Percentiles rank a stretch among this genome's conserved stretches.
These are phyloP conservation scores for Ceyx melanurus DNA, from an alignment of 2,113 vertebrate genomes.

Conservation along the genomic window DNA sequence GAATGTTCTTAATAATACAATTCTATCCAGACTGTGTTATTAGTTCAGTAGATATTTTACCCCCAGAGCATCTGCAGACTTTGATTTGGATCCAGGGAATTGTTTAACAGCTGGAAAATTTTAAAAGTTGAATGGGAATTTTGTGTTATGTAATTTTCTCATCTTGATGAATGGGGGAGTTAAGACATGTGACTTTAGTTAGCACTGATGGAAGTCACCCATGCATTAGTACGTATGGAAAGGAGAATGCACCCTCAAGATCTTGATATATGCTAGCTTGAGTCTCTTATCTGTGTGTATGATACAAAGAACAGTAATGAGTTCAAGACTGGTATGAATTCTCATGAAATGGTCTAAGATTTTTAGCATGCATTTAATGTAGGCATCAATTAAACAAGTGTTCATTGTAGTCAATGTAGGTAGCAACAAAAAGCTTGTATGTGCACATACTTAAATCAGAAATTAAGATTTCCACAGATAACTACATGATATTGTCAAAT, in stretches of 20 bases:
- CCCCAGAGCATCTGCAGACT: slow-evolving; percentile 27
- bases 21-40: neutral
- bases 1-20: neutral
- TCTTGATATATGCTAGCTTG: neutral
- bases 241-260: neutral
- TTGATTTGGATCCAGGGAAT: slow-evolving; percentile 39
- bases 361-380: neutral
- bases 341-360: neutral
- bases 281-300: neutral
- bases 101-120: slow-evolving; percentile 10
- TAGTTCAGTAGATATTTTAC: neutral
- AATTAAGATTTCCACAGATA: neutral
- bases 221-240: neutral
- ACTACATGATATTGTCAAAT: neutral
- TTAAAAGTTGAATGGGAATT: neutral
- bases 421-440: neutral
- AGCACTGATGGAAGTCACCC: neutral
- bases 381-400: neutral
- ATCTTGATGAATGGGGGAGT: neutral
- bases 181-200: neutral
- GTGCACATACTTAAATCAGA: neutral
- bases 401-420: neutral
- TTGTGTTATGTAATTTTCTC: neutral
- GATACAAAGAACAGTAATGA: neutral
- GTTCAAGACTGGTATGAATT: neutral